phyloP scores from a whole-genome alignment of 2,113 vertebrate species.

The Neodontobutis hainanensis region DNA sequence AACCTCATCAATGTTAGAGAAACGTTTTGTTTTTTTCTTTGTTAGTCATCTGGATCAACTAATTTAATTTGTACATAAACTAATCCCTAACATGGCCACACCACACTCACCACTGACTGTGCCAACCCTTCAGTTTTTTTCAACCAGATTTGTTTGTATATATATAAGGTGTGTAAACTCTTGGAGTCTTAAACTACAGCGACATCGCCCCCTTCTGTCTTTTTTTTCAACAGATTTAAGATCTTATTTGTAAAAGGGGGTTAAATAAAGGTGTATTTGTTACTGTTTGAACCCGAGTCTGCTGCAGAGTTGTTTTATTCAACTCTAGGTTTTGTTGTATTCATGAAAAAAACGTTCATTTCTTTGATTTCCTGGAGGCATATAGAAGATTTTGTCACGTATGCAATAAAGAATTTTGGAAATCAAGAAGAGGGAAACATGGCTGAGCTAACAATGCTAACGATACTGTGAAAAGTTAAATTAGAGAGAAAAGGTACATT shows the following conservation, averaged over 20 bases:
- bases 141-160: conserved; percentile 72
- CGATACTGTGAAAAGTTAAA: conserved; percentile 81
- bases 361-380: conserved; percentile 82
- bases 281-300: conserved; percentile 43
- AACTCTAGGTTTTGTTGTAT: conserved; percentile 50
- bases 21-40: conserved; percentile 35
- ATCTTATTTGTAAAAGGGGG: conserved; percentile 47
- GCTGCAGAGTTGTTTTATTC: conserved; percentile 29
- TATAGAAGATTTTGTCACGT: conserved; percentile 56
- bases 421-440: conserved; percentile 35
- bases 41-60: conserved; percentile 56
- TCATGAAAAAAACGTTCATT: conserved; percentile 77
- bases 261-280: conserved; percentile 28
- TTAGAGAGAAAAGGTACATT: conserved; percentile 69
- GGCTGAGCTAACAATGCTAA: conserved; percentile 57
- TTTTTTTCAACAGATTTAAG: conserved; percentile 38
- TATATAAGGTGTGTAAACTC: conserved; percentile 65
- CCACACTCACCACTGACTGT: conserved; percentile 70
- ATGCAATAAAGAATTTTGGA: conserved; percentile 41
- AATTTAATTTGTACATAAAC: conserved; percentile 73
- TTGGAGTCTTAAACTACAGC: conserved; percentile 70
- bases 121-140: conserved; percentile 73
- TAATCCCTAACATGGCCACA: conserved; percentile 63
- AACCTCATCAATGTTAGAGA: conserved; percentile 47
- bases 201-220: conserved; percentile 23